These are phyloP conservation scores for Heliocidaris erythrogramma DNA, from an alignment of 35 echinoderm and acorn worm genomes.

Conservation along the genomic window DNA sequence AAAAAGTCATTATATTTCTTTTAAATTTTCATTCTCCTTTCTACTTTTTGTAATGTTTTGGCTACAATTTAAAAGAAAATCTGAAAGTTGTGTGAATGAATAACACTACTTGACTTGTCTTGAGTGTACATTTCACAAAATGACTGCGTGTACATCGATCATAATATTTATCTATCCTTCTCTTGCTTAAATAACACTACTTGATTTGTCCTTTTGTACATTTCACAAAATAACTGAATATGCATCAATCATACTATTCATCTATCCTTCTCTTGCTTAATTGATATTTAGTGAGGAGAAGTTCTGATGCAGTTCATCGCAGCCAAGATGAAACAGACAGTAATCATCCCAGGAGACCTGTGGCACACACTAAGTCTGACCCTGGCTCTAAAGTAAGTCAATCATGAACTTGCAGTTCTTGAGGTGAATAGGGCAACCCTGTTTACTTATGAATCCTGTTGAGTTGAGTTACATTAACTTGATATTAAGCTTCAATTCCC, in stretches of 20 bases:
- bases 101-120: background rate
- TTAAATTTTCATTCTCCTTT: no score
- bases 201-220: background rate
- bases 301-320: background rate
- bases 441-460: background rate
- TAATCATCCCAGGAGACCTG: constrained; percentile 42
- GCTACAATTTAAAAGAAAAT: background rate
- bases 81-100: background rate
- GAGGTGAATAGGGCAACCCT: background rate
- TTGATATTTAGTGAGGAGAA: constrained; percentile 21
- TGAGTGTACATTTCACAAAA: background rate
- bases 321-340: constrained; percentile 54
- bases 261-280: background rate
- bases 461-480: background rate
- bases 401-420: background rate
- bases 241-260: background rate
- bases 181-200: no score
- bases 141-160: background rate
- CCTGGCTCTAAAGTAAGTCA: constrained; percentile 1
- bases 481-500: background rate
- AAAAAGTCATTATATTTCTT: no score
- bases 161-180: no score
- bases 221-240: background rate
- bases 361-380: constrained; percentile 61
- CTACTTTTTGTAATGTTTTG: background rate